These are phyloP conservation scores for human (Homo sapiens) DNA, from an alignment of 2,113 vertebrate genomes.

Conservation along the genomic window DNA sequence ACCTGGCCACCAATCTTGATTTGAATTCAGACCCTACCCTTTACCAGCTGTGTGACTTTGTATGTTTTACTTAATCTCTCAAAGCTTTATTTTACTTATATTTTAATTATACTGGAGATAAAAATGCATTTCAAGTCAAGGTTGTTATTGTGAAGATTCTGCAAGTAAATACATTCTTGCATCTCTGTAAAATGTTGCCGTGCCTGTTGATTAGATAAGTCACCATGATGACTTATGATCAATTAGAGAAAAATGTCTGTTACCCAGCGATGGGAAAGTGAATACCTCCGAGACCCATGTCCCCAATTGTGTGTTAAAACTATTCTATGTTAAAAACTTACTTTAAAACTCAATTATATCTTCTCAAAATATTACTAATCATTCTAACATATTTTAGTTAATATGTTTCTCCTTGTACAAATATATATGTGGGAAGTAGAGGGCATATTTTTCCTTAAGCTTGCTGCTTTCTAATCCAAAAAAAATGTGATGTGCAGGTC, in stretches of 20 bases:
- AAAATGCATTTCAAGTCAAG: background rate
- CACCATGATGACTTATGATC: background rate
- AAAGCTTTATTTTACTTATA: background rate
- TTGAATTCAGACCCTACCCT: conserved; percentile 38
- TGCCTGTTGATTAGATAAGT: background rate
- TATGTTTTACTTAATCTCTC: background rate
- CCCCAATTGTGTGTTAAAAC: background rate
- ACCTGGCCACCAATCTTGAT: background rate
- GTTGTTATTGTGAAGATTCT: background rate
- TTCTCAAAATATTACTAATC: background rate
- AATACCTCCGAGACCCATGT: background rate
- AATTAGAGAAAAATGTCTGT: background rate
- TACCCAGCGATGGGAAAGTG: background rate
- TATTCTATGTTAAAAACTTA: background rate
- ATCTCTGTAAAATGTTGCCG: background rate
- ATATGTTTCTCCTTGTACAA: background rate
- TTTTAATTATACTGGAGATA: background rate
- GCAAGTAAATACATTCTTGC: background rate
- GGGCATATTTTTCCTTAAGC: background rate
- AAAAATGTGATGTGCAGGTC: conserved; percentile 46
- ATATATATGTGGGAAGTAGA: background rate
- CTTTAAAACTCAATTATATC: conserved; percentile 1
- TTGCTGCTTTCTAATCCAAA: conserved; percentile 29
- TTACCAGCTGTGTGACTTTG: background rate
- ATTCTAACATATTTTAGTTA: background rate